Evolutionary conservation across 1,140 invertebrate genomes (phyloP).

Genomic region (Eubasilissa regina): DNA sequence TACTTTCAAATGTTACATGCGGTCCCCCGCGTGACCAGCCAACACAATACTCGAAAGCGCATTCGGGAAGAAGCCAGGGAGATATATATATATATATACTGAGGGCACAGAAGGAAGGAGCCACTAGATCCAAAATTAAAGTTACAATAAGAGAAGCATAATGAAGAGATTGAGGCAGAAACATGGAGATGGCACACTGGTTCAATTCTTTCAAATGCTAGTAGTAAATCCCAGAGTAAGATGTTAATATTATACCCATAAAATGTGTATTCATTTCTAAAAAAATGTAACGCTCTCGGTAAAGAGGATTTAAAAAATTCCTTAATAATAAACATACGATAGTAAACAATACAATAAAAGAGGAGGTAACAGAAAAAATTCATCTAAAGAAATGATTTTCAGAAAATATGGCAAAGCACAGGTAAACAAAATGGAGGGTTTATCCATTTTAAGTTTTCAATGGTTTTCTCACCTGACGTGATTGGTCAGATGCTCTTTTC

Average conservation of each 20-base stretch:
- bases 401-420: neutral
- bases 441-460: conserved; percentile 24
- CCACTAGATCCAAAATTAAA: neutral
- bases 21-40: neutral
- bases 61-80: neutral
- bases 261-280: neutral
- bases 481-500: conserved; percentile 80
- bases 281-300: neutral
- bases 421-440: neutral
- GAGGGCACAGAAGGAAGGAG: neutral
- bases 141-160: neutral
- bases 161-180: neutral
- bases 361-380: too few relatives aligned
- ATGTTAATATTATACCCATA: neutral
- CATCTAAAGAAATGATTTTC: neutral
- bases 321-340: neutral
- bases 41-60: neutral
- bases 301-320: neutral
- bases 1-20: neutral
- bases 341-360: neutral
- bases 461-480: conserved; percentile 66
- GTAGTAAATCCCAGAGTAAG: neutral
- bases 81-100: neutral
- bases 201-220: neutral
- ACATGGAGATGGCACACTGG: neutral